These are phyloP conservation scores for Anthopleura sola DNA, from an alignment of 64 coral and sea anemone genomes.

Conservation along the genomic window DNA sequence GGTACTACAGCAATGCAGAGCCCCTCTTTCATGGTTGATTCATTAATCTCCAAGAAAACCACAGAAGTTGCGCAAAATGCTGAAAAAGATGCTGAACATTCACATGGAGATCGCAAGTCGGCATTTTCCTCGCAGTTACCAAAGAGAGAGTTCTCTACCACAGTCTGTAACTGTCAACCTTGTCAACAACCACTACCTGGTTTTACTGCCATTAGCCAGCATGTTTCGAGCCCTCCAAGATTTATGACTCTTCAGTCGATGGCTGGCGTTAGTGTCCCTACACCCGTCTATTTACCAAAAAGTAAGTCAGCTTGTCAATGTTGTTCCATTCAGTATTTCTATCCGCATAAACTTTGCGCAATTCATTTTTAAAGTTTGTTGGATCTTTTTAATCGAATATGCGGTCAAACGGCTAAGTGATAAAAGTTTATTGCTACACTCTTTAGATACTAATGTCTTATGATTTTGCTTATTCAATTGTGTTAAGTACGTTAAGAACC, in stretches of 20 bases:
- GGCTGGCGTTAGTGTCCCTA: conserved; percentile 44
- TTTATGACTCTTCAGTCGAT: conserved; percentile 59
- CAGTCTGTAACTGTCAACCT: conserved; percentile 57
- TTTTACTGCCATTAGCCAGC: conserved; percentile 47
- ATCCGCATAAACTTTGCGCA: no score
- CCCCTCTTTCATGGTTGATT: conserved; percentile 60
- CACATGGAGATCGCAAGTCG: conserved; percentile 31
- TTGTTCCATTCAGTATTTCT: not conserved
- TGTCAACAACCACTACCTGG: conserved; percentile 56
- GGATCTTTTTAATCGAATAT: no score
- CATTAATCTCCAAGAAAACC: conserved; percentile 50
- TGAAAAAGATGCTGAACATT: conserved; percentile 38
- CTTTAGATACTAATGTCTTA: conserved; percentile 1
- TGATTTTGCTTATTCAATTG: conserved; percentile 10
- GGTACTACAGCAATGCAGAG: conserved; percentile 37
- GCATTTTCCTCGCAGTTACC: conserved; percentile 52
- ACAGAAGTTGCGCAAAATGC: not conserved
- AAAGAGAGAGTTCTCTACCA: conserved; percentile 46
- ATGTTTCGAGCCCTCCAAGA: conserved; percentile 32
- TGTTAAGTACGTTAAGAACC: not conserved
- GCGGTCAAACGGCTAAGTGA: not conserved
- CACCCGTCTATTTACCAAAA: conserved; percentile 55
- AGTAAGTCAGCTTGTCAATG: conserved; percentile 26
- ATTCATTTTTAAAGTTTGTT: no score
- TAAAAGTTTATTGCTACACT: not conserved